These are phyloP conservation scores for Euwallacea fornicatus DNA, from an alignment of 1,140 invertebrate species.

Conservation along the genomic window DNA sequence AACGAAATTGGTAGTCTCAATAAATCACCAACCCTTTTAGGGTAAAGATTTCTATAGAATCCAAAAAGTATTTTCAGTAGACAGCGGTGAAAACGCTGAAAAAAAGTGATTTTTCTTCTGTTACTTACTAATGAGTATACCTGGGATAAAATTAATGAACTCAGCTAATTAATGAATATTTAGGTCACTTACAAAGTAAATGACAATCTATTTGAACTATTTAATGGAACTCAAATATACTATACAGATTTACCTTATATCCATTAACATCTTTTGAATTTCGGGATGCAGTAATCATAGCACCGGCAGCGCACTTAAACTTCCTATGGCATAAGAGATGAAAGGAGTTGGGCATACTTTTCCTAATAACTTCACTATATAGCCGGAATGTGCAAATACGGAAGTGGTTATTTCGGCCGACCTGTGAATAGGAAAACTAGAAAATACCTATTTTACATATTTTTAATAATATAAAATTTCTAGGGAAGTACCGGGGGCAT, in stretches of 20 bases:
- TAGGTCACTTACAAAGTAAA: not conserved
- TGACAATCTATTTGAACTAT: not conserved
- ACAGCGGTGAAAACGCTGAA: too few species aligned
- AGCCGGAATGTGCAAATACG: constrained; percentile 75
- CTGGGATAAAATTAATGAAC: too few species aligned
- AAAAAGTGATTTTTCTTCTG: too few species aligned
- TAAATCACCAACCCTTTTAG: too few species aligned
- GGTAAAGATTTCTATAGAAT: too few species aligned
- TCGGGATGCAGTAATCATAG: constrained; percentile 98
- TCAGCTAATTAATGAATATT: too few species aligned
- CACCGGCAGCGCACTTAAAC: constrained; percentile 74
- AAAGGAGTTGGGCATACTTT: constrained; percentile 89
- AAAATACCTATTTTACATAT: not conserved
- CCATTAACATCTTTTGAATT: constrained; percentile 99
- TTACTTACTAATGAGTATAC: too few species aligned
- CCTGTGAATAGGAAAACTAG: constrained; percentile 55
- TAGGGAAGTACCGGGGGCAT: too few species aligned
- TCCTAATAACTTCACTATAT: constrained; percentile 84
- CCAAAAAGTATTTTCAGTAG: too few species aligned
- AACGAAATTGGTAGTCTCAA: too few species aligned
- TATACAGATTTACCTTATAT: constrained; percentile 70
- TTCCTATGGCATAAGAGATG: constrained; percentile 79
- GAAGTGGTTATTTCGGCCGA: constrained; percentile 89
- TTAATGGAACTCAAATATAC: not conserved
- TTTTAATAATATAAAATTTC: too few species aligned